Base-by-base conservation (phyloP, 2,888 invertebrate genomes). In the Rugalucina vietnamica region DNA sequence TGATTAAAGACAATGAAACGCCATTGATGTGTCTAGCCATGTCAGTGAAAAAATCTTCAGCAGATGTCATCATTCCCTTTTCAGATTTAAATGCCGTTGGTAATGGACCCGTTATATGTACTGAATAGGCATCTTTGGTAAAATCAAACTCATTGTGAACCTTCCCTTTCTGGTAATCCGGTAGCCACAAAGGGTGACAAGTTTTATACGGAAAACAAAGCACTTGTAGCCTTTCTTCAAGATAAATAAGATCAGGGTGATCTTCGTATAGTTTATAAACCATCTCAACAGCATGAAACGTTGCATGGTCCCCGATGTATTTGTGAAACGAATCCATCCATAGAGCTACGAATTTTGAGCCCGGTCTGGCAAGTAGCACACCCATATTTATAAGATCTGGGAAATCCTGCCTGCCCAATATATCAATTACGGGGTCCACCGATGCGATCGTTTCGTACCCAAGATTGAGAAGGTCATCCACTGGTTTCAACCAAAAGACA, bases 221-320 rank as follows among this genome's bases (percentile, higher is more conserved):
- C 21, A 93, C 92, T 84, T 93, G 93, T 50, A 93, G 83, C 32
- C 87, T 89, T 12, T 85, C 78, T 57, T 93, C 92, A 43, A 93
- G 89, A 34, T 86, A 77, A 60, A 92, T 88, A 24, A 89, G 81
- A 29, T 92, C 87, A 0, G 93, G 93, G 77, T 92, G 85, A 29
- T 86, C 77, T 74, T 93, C 93, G 78, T 90, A 90, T 34, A 86
- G 71, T 74, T 88, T 89, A 75, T 88, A 91, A n/a, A 89, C 88
- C 76, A 88, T 49, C 34, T 85, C 80, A 4, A 89, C 50, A 12
- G 89, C 88, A 72, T 91, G 89, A 75, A 86, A 87, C 37, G 54
- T 81, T 69, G 84, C 88, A 54, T 90, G 87, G n/a, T 71, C 49
- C 1, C 79, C 78, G 34, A 39, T 72, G 74, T 89, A 91, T 39